Base-by-base conservation (phyloP, 2,797 vertebrate species). In the Melanotaenia parkinsoni region DNA sequence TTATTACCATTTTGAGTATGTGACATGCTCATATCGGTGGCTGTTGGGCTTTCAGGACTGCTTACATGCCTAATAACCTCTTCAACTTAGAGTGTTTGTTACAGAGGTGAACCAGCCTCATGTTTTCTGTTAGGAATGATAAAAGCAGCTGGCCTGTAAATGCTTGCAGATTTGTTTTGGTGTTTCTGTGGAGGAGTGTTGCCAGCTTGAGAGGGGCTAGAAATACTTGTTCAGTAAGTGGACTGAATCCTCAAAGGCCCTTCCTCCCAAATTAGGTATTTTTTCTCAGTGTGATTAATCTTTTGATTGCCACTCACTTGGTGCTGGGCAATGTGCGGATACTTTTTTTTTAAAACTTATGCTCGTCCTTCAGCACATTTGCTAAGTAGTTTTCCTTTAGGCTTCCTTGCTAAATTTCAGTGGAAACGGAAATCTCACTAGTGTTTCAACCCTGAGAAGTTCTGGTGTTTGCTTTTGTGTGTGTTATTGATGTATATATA, bases 81-180 rank as follows among this genome's bases (percentile, higher is more conserved):
- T 76, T 84, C 73, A 77, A 77, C 76, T 79, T 79, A 61, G 76
- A 59, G 62, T 85, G 85, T 89, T 89, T 86, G 83, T 84, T 74
- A 84, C 86, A 74, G 81, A 84, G 77, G 77, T 88, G 70, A 79
- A 86, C 76, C 76, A 79, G 77, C 85, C 74, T 85, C 22, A n/a
- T 85, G 86, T 84, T 85, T 86, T 84, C 84, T 83, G 72, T 86
- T 77, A 67, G 85, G 51, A 81, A 76, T 77, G 87, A 91, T 92
- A 83, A 92, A 91, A 92, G 90, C 89, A 71, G 72, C 58, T 64
- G 72, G 82, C 72, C 75, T 87, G 80, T 91, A 94, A 92, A 90
- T 43, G 88, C 86, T 93, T 88, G 70, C 91, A 92, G 90, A 92
- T 90, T 93, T 86, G 86, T 91, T 89, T 90, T 87, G 78, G 83